Evolutionary conservation across 2,797 vertebrate species (phyloP), one percentile per base, ranked within the genome.

Genomic region (Amblyopsis hoosieri): DNA sequence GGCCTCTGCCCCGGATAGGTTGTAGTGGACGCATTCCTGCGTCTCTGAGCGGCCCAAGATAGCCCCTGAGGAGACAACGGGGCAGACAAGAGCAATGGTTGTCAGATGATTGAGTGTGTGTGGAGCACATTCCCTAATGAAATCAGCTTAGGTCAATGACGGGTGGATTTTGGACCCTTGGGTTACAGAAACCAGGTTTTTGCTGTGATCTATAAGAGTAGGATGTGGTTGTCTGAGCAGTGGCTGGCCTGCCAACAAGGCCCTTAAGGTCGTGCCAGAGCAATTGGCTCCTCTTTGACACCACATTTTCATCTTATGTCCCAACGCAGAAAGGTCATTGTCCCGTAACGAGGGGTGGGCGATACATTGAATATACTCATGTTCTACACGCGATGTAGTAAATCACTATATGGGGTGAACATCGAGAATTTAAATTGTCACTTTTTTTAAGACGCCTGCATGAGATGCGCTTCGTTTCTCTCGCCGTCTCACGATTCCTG

Each of bases 11-110:
- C 10, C 73, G 78, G 92, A 93, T 81, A 93, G 95, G 76, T 89
- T 94, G 92, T 95, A 98, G 82, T 89, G 93, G 83, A 97, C 90
- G 66, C 96, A 98, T 82, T 94, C 91, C 68, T 94, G 94, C 4
- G 94, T 94, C 80, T 97, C 95, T 14, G 96, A 96, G 73, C 94
- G 94, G 62, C 96, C 95, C 66, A 97, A 90, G 71, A 97, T 96
- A 75, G 96, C 94, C 87, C 96, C 96, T 98, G 72, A 57, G n/a
- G 23, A 49, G 62, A 58, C 70, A 52, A 74, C 3, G 13, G 78
- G 11, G 13, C 12, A 46, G 2, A 17, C 4, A 9, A 42, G 37
- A 42, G 37, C 37, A 29, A 29, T 0, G 23, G 23, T 29, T 4
- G 23, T 29, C 23, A 42, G 37, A 42, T 42, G 37, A 42, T 42